Base-by-base conservation (phyloP, 1,140 invertebrate species). In the Ditylenchus dipsaci region DNA sequence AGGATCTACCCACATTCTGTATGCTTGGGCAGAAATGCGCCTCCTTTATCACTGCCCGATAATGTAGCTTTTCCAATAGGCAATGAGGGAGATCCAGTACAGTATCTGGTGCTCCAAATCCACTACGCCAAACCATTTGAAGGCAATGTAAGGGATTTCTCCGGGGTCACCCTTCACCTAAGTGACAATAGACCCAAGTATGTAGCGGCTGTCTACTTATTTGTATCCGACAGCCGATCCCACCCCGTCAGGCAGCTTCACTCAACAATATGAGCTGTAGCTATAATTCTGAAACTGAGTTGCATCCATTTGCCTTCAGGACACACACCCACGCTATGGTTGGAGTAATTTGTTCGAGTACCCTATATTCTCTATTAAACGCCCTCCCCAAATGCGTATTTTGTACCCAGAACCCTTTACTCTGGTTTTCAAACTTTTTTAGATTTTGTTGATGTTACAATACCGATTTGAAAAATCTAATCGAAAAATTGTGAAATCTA, bases 231-330 rank as follows among this genome's bases (percentile, higher is more conserved):
- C 59, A 76, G 21, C 65, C 80, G 11, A 82, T 82, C 57, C 78
- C 78, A 33, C 80, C 81, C 29, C 43, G 60, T 0, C 38, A 58
- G 23, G 30, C 73, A n/a, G 72, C 73, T 23, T 68, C 57, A 27
- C 63, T 45, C 64, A 79, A 65, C 42, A 81, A 70, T 59, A 75
- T 76, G 47, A 76, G 72, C 9, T 83, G 82, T 45, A 63, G 61
- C n/a, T 83, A 82, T 47, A 62, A 29, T 71, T 70, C 68, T 1
- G 61, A 77, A 1, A 65, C 76, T 5, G 68, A 76, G 21, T 58
- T 83, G 15, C 77, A 84, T 75, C 82, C 82, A 13, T 84, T 83
- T 67, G 82, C 83, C 11, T 83, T 83, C 69, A 78, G 82, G 19
- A 79, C 79, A 7, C 82, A 83, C 57, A 83, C 82, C 21, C 82